Base-by-base conservation (phyloP, 2,797 vertebrate species). In the Coregonus ussuriensis region DNA sequence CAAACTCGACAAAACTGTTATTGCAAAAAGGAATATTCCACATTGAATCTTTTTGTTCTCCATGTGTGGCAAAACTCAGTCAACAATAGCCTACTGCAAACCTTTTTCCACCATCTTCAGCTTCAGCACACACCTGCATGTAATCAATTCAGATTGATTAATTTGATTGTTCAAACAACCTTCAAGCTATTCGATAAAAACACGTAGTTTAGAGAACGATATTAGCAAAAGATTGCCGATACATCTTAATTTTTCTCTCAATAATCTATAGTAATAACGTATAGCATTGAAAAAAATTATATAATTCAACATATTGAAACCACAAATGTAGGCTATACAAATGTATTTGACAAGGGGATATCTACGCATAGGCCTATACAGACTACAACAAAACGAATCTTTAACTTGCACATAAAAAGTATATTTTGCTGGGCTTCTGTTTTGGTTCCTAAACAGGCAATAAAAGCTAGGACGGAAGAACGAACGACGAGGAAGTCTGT, bases 401-500 rank as follows among this genome's bases (percentile, higher is more conserved):
- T 83, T 73, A 77, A 89, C 87, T 84, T 89, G 84, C 84, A 90
- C 82, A 84, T 81, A 74, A 6, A 25, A 63, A 21, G 21, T 63
- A 21, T 88, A 87, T 90, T 90, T 59, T 59, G 15, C 56, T 87
- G 88, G 62, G 86, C 82, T 89, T 85, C 87, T 92, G 88, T 92
- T 90, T 84, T 80, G 87, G 81, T 79, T 77, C 83, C 82, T 88
- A 88, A 89, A 91, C 88, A 72, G 89, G 74, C 88, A 88, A 93
- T 92, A 92, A 93, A 93, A 93, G 86, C 21, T 11, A 91, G 89
- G 91, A 87, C 83, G 83, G 87, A 92, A 93, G 91, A 93, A 93
- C 93, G 92, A 90, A 93, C 93, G 92, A 90, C 88, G 66, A 90
- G 92, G 92, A 93, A 92, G 91, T 93, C 73, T 84, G 87, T 68